Conservation (phyloP, 2,113 vertebrate genomes). For the Marmota monax region DNA sequence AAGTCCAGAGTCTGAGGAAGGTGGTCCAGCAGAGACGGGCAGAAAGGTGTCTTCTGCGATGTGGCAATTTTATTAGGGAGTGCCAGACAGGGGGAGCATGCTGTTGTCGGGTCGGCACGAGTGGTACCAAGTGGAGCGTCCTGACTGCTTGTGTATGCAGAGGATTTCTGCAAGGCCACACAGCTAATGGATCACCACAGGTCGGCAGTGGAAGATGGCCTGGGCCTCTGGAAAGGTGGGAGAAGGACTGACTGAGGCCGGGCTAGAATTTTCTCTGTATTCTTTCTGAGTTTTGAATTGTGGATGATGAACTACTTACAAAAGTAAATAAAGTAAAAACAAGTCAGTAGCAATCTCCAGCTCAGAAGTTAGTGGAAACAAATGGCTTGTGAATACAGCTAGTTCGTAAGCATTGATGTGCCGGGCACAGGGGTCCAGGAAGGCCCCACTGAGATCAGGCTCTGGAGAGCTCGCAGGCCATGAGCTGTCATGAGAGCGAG, state of each 20-base stretch:
- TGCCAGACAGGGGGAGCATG: fast-evolving
- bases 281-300: not conserved
- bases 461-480: not conserved
- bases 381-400: not conserved
- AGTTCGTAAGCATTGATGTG: not conserved
- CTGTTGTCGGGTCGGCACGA: fast-evolving
- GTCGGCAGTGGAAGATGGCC: not conserved
- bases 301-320: not conserved
- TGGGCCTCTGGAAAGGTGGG: not conserved
- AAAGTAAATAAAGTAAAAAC: not conserved
- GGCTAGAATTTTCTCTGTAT: not conserved
- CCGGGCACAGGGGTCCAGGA: not conserved
- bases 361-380: not conserved
- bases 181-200: fast-evolving
- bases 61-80: not conserved
- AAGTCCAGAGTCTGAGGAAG: not conserved
- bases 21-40: fast-evolving
- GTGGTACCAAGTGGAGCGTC: fast-evolving
- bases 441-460: fast-evolving
- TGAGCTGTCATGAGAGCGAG: fast-evolving
- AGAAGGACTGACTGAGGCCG: fast-evolving
- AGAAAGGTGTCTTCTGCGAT: not conserved
- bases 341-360: not conserved
- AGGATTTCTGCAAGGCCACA: not conserved
- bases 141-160: too few relatives aligned